Base-by-base conservation (phyloP, 2,113 vertebrate genomes). In the Caracal caracal region DNA sequence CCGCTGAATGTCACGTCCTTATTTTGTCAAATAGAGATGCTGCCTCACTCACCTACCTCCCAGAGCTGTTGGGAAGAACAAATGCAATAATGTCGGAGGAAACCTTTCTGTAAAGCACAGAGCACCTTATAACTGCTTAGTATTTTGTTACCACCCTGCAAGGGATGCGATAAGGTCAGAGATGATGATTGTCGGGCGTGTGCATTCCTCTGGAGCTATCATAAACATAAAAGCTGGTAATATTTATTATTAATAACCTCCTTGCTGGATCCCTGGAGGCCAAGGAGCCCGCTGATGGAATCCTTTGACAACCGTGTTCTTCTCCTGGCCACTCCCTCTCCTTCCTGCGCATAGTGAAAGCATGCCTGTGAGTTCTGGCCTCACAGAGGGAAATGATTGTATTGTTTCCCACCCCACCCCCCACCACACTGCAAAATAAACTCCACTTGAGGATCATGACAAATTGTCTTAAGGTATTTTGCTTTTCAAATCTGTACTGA, bases 171-270 rank as follows among this genome's bases (percentile, higher is more conserved):
- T 90, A 90, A 93, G 93, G 97, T 96, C 92, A 95, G 93, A 71
- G 37, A 81, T 49, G 96, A 86, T 89, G 94, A 75, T 53, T 90
- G 92, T 90, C 19, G 9, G 92, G 80, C 12, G 1, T 37, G 84
- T 75, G 71, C 56, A 4, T 94, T 95, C 88, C 94, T 93, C 82
- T 35, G 91, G 85, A 86, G 85, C 81, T 7, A 81, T 97, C 96
- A 66, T 93, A 94, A 97, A 96, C 94, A 94, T 90, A 94, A 96
- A 92, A 97, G 96, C 93, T 53, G 93, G 93, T 92, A 76, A 91
- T 79, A 76, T 96, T 91, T 83, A 97, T 94, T 96, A 96, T 97
- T 97, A 94, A 98, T 97, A 86, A 96, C 91, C 84, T 49, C 89
- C 28, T 33, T 26, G 24, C 94, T 59, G 30, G 24, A 16, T 83